Evolutionary conservation across 1,140 invertebrate species (phyloP).

Genomic region (Conus betulinus): DNA sequence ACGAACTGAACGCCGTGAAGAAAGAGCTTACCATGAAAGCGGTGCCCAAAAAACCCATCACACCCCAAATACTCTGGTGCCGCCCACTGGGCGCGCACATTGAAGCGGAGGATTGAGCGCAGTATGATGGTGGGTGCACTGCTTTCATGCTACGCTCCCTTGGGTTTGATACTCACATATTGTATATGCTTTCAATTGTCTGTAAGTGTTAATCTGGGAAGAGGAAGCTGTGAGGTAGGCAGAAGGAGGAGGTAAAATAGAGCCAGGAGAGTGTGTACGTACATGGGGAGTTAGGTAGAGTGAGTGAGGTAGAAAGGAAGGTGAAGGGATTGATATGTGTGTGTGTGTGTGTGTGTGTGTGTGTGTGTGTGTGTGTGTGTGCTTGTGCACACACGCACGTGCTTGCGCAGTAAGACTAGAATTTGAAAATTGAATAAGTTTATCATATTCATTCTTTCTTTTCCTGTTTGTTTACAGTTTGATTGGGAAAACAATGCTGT

Average conservation of each 20-base stretch:
- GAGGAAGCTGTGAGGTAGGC: too few relatives aligned
- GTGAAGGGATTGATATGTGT: not conserved
- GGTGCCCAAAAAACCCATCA: conserved; percentile 79
- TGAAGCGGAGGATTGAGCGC: conserved; percentile 81
- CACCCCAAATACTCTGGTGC: conserved; percentile 84
- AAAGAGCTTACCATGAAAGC: conserved; percentile 82
- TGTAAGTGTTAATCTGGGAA: too few relatives aligned
- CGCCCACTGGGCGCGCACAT: conserved; percentile 81
- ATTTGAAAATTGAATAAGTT: not conserved
- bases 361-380: too few relatives aligned
- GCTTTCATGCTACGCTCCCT: conserved; percentile 11
- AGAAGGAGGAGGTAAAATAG: too few relatives aligned
- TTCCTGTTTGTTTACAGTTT: not conserved
- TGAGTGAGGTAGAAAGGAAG: too few relatives aligned
- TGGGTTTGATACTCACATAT: not conserved
- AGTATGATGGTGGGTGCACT: conserved; percentile 76
- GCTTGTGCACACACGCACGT: too few relatives aligned
- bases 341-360: not conserved
- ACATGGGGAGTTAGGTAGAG: too few relatives aligned
- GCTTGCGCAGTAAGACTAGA: not conserved
- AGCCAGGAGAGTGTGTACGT: not conserved
- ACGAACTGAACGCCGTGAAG: conserved; percentile 86
- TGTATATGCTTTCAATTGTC: not conserved
- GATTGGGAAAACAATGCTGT: too few relatives aligned
- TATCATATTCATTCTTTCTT: too few relatives aligned